Base-by-base conservation (phyloP, 2,888 invertebrate species). In the Oasisia sp. region DNA sequence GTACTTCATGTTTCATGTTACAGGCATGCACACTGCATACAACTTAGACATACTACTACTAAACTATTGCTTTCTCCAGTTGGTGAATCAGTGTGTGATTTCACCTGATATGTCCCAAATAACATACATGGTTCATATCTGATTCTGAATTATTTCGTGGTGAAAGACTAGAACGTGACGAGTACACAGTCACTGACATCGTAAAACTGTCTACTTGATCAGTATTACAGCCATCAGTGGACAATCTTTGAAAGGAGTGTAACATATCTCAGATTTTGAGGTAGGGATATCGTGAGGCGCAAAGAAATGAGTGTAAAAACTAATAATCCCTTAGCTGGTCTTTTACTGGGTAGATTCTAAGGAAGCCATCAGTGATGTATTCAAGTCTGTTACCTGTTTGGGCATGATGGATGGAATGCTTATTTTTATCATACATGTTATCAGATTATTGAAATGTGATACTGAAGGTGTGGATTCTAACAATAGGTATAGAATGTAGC, bases 381-480 rank as follows among this genome's bases (percentile, higher is more conserved):
- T 38, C 38, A 90, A 5, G 44, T 14, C n/a, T 14, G 14, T 0
- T 90, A 44, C 44, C 44, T 90, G 44, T 14, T 90, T 44, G 14
- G 44, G 90, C 38, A 90, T 44, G 44, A n/a, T 32, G 8, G 32
- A 90, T 90, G 8, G 32, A 90, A 90, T n/a, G n/a, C 27, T 74
- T 74, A 19, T 74, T 74, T 58, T 74, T n/a, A 74, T 74, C 7
- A 27, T 74, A 74, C 74, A 4, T 74, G 74, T 74, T 74, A 74
- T 74, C 74, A 74, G 74, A 74, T 74, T 74, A 74, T 74, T 74
- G 74, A 74, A 27, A 74, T 74, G 74, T 74, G n/a, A 27, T 74
- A 74, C 74, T 74, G 14, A 74, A 74, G 74, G 74, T 74, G 74
- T 74, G 74, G 27, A 74, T 74, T 14, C 74, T 74, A 50, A 50